Evolutionary conservation across 2,888 invertebrate species (phyloP), one percentile per base, ranked within the genome.

Genomic region (Strigamia maritima): DNA sequence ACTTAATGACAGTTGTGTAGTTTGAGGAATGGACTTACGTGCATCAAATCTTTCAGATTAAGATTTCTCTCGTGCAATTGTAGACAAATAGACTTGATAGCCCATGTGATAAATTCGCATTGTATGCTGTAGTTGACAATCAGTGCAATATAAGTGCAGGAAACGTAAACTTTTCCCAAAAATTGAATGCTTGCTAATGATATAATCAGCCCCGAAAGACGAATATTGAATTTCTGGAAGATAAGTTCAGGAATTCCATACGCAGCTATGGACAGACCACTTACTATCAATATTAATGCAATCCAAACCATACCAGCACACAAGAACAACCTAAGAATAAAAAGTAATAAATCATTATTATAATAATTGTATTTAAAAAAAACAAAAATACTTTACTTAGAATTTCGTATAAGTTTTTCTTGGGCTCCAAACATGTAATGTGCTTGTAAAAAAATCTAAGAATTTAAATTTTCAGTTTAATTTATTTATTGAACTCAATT

Each of bases 71-170:
- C 86, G 80, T 84, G 84, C 4, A 86, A 82, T 65, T 85, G 81
- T 22, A 85, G 81, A 24, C 83, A 82, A 10, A 86, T 81, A 0
- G 85, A 84, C 75, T 83, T 83, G 35, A 86, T 83, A 81, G 85
- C 85, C 77, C 85, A 85, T 40, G 85, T 83, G 75, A 86, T 83
- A 82, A 86, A 85, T 80, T 85, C 84, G 81, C 86, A 86, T 81
- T 86, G 86, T 6, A 84, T 85, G 40, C 83, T 84, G 81, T 85
- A 86, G 82, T 86, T 86, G 35, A 86, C 82, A 14, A 86, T 83
- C 19, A 86, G 85, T 2, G 85, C 85, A 70, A 85, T 81, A 78
- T 85, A 84, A 12, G 86, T 85, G n/a, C 85, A 83, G 81, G 86
- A 85, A 24, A 84, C 81, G 4, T 85, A 80, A 40, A 85, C 79